Base-by-base conservation (phyloP, 2,888 invertebrate genomes). In the Athalia cordata region DNA sequence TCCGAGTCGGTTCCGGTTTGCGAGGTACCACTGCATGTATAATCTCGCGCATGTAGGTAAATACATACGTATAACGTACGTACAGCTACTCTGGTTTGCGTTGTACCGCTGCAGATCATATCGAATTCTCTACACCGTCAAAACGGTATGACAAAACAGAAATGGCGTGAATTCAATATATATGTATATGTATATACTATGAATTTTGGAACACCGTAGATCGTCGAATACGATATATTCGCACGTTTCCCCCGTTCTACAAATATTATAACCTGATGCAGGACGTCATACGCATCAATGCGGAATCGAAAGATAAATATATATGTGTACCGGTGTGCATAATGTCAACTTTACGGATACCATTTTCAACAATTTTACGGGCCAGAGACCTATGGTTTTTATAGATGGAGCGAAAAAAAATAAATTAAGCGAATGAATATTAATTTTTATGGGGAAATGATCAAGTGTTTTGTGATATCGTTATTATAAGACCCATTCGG, bases 111-210 rank as follows among this genome's bases (percentile, higher is more conserved):
- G 7, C 13, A 52, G 70, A 72, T 72, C 70, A 55, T 55, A 55
- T 55, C 55, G 3, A 9, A n/a, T 4, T 55, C 4, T 55, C 55
- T 29, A 29, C 45, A 3, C 57, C 57, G 47, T 72, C 70, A 72
- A 29, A 72, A 72, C 70, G 70, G 70, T 57, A 57, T 72, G 70
- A 72, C 88, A 87, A 89, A 88, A 88, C 86, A 85, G 87, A 87
- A 89, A 88, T 85, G 88, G 88, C 88, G 87, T 88, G 87, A 89
- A 89, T 89, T 89, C 89, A 89, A 89, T 90, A 89, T 89, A 57
- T 72, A n/a, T 9, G 59, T 9, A 57, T 45, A 47, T 45, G 13
- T 52, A 68, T 72, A 15, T 29, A 29, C 29, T 29, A 29, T 29
- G 29, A 29, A 29, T 59, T 72, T 13, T 45, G 11, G 4, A 43